Evolutionary conservation across 2,113 vertebrate species (phyloP), one percentile per base, ranked within the genome.

Genomic region (Pachypanchax playfairii): DNA sequence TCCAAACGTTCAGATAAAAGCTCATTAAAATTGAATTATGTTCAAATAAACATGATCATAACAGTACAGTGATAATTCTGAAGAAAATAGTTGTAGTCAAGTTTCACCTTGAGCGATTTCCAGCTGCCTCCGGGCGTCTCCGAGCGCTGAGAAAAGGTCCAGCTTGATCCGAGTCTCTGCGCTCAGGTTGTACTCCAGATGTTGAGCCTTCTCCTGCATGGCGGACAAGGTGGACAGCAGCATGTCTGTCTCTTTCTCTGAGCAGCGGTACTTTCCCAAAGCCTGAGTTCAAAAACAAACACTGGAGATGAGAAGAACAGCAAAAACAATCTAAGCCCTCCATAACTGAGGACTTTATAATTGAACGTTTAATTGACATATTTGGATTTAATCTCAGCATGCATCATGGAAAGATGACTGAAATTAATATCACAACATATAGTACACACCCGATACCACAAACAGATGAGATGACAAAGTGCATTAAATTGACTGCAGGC

Each of bases 131-230:
- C 92, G 91, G 1, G 92, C 91, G 1, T 93, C 92, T 41, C 93
- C 93, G 52, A 93, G 87, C 0, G 92, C 93, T 0, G 93, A 93
- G 85, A 93, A 93, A 38, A 93, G 87, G 78, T 93, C 92, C 77
- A 93, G 89, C 61, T 93, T 93, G 81, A 93, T 92, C 46, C 92
- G 89, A 1, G 93, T 93, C 80, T 93, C 93, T 0, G 93, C 93
- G 20, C 93, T 93, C 82, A 93, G 90, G 80, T 93, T 93, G 89
- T 90, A 92, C 85, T 93, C 92, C 73, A 93, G 85, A 63, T 93
- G 93, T 33, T 93, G 93, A 49, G 91, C 92, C 52, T 93, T 93
- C 47, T 93, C 93, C 85, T 93, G 93, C 83, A 93, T 84, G 50
- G 91, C 88, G 2, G 92, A 90, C 69, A 93, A 84, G 6, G 91